Evolutionary conservation across 2,113 vertebrate species (phyloP), one percentile per base, ranked within the genome.

Genomic region (Tiliqua scincoides): DNA sequence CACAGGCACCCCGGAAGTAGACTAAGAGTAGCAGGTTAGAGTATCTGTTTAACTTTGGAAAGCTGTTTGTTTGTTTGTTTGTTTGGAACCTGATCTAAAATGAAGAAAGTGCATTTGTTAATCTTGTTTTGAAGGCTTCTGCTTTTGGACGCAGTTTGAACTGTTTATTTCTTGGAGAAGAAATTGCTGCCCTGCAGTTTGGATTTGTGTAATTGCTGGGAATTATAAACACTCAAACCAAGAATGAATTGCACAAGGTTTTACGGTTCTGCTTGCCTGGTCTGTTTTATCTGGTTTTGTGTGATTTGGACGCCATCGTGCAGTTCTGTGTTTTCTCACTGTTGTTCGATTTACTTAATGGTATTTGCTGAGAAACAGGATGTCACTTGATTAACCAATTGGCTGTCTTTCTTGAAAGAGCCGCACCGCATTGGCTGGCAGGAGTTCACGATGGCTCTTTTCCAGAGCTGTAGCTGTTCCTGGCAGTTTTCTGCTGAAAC

Each of bases 271-370:
- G 59, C 17, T 52, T 63, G n/a, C 37, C 12, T 6, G 1, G 79
- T 88, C 87, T 23, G 43, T 75, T 27, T 81, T 87, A 1, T 0
- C 20, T 27, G 1, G 78, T 57, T 92, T 74, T 82, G 14, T 90
- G 63, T 88, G 89, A 89, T 92, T 88, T 74, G 82, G 68, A 63
- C 83, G 35, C 74, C 82, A 74, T 83, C 82, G 89, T 88, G 76
- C 78, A 32, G 17, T 48, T 75, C 6, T 27, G 30, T 76, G 17
- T 72, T 86, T 89, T 59, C 54, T 37, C 18, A 54, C 37, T 59
- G 88, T 67, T 91, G 76, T 76, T 86, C 88, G 86, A 59, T 0
- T 40, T 76, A 77, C 40, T 81, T 92, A 88, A 77, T 86, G 79
- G 52, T 37, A 11, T 9, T 71, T 83, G 40, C 17, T 78, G 15